Conservation (phyloP, 2,797 vertebrate genomes). For the Distichodus sexfasciatus region DNA sequence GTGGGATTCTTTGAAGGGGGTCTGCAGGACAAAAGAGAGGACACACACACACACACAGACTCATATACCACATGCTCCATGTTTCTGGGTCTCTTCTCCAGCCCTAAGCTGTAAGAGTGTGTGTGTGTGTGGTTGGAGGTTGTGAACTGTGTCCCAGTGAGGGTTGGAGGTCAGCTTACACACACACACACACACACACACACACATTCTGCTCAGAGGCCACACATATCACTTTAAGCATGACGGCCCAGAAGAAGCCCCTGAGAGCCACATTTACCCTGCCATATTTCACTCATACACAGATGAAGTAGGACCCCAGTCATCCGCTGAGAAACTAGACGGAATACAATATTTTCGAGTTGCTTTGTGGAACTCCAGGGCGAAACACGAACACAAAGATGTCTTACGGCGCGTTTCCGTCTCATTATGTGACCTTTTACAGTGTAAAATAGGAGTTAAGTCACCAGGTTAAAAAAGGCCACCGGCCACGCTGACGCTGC, state of each 20-base stretch:
- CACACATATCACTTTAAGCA: background rate
- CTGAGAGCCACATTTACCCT: background rate
- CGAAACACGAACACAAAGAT: too few relatives aligned
- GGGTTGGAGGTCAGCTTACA: conserved; percentile 10
- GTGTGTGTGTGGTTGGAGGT: conserved; percentile 1
- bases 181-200: too few relatives aligned
- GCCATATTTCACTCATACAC: background rate
- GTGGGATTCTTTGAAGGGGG: conserved; percentile 1
- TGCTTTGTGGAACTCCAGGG: background rate
- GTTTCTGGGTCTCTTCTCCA: background rate
- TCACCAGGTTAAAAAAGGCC: too few relatives aligned
- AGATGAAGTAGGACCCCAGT: too few relatives aligned
- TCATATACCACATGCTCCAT: background rate
- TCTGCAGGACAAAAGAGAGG: background rate
- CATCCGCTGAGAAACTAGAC: too few relatives aligned
- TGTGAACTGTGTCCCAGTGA: conserved; percentile 6
- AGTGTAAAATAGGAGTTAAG: too few relatives aligned
- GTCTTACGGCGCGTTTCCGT: too few relatives aligned
- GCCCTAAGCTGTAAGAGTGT: background rate
- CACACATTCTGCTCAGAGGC: too few relatives aligned
- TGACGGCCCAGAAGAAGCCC: background rate
- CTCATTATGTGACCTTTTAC: too few relatives aligned
- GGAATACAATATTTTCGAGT: too few relatives aligned
- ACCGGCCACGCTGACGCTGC: too few relatives aligned
- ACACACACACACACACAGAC: conserved; percentile 8